Evolutionary conservation across 2,797 vertebrate genomes (phyloP), one percentile per base, ranked within the genome.

Genomic region (Adelosebastes latens): DNA sequence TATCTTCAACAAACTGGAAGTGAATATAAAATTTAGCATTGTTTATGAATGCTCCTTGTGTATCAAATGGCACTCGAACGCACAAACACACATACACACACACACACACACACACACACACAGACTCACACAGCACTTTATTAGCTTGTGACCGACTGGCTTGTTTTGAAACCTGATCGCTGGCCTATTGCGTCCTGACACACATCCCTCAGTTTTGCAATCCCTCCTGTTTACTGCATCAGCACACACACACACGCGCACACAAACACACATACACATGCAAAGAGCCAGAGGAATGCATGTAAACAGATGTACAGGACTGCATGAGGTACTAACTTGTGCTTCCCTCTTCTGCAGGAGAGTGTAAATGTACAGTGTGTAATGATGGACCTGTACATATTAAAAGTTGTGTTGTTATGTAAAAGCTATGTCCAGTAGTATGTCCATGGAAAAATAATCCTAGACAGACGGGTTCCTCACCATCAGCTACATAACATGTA

Each of bases 101-200:
- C 34, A 36, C 34, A 9, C 34, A 36, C 14, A 6, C n/a, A n/a
- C 42, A 73, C 5, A 56, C 39, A 49, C 52, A 29, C 55, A 53
- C n/a, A 65, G 39, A 75, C 29, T 66, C 24, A 64, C 73, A 58
- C 42, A 66, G 52, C 25, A 75, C 49, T 61, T 67, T 29, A 49
- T 20, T 25, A 59, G 36, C 24, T 87, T 81, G 80, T 88, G 86
- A 88, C 87, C 5, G 4, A 59, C 59, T 14, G 56, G 31, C 83
- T 89, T 93, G 92, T 93, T 93, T 93, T 93, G 93, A 92, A 94
- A 94, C 82, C 18, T 72, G 88, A 94, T 63, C 65, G 0, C 58
- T 13, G 20, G 56, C 24, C 25, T 22, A 4, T 46, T 49, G 63
- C 42, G 10, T 74, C 39, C 81, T 86, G 82, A 84, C 73, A 86